Evolutionary conservation across 1,140 invertebrate species (phyloP), one percentile per base, ranked within the genome.

Genomic region (Drosophila carrolli): DNA sequence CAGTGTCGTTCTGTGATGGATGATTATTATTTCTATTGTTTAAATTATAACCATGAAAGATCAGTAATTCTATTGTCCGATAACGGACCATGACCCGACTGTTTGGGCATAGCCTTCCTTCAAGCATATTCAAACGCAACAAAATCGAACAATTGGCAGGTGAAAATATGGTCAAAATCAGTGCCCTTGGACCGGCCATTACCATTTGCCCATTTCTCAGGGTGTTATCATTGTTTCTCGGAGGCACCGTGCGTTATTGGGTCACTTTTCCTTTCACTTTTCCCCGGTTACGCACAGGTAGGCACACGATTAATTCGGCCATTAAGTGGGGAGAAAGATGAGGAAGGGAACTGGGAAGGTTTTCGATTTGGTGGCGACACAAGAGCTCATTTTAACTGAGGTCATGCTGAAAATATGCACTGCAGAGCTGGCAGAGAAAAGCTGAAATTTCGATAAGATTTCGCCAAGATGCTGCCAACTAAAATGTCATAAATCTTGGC

Each of bases 401-500:
- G 75, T 89, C 80, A 84, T 66, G 67, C 53, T 46, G 60, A 77
- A 85, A 79, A 83, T 74, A 84, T 89, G 67, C 83, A 79, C 57
- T 76, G 63, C 75, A 62, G 37, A 43, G 43, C 53, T 44, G 46
- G 51, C 16, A 85, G 65, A 70, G 51, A 71, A 70, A 70, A 58
- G 63, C 65, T 29, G 44, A 56, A 76, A 78, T 65, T 86, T 82
- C 81, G 90, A 91, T 91, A 91, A 91, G 90, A 91, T 91, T 84
- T 82, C 83, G 90, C 73, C 72, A 65, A 75, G 81, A 90, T 81
- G 83, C 73, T 91, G 83, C 90, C 90, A 91, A 91, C 76, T 78
- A 77, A 91, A 91, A 74, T 91, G 78, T 89, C 90, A 91, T 91
- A 91, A 91, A 91, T 91, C 90, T 91, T 77, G 57, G 81, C 74